Evolutionary conservation across 1,140 invertebrate species (phyloP).

Genomic region (Trinorchestia longiramus): DNA sequence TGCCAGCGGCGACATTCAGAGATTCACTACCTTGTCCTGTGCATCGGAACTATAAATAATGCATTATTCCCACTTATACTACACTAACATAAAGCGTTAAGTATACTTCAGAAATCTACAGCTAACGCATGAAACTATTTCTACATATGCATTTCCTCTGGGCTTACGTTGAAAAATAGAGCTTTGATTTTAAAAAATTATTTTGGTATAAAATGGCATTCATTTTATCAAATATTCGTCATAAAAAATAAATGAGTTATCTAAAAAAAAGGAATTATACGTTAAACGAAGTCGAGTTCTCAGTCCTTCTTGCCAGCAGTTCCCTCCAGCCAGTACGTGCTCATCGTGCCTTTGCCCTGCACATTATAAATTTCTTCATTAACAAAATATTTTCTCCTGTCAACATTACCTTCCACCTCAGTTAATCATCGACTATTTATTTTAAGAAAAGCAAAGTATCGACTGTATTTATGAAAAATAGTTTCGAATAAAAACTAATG

Average conservation of each 20-base stretch:
- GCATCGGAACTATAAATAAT: too few relatives aligned
- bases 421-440: background rate
- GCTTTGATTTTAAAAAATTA: conserved; percentile 8
- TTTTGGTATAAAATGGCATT: background rate
- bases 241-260: background rate
- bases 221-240: background rate
- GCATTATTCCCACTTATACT: background rate
- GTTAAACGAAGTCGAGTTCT: background rate
- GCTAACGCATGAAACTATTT: background rate
- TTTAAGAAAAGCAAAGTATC: background rate
- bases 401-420: background rate
- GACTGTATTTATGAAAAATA: too few relatives aligned
- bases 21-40: background rate
- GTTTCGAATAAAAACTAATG: too few relatives aligned
- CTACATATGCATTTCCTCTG: background rate
- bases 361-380: background rate
- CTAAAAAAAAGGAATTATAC: background rate
- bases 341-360: conserved; percentile 86
- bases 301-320: background rate
- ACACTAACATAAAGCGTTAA: background rate
- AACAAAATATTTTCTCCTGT: background rate
- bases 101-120: background rate
- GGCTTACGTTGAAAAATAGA: background rate
- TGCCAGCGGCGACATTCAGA: background rate
- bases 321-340: conserved; percentile 85